Percentiles rank a stretch among this genome's conserved stretches.
Conservation (phyloP, 2,113 vertebrate species). For the Calonectris borealis region DNA sequence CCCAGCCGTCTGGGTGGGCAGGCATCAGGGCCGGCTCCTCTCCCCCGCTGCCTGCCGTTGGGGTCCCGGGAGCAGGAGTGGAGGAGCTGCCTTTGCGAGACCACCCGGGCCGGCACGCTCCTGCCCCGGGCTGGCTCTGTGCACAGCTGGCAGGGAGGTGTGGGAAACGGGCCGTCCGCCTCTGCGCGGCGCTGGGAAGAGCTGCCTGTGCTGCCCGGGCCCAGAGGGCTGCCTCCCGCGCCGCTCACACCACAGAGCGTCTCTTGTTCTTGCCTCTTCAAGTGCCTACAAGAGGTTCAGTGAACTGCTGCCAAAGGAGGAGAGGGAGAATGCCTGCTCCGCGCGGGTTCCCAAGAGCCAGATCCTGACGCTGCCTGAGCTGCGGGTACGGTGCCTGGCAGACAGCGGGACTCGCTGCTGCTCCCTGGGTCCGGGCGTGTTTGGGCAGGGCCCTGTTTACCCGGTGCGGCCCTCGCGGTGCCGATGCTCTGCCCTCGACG, state of each 20-base stretch:
- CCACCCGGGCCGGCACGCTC: neutral
- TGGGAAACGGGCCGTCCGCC: neutral
- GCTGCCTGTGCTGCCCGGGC: neutral
- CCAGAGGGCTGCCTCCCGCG: neutral
- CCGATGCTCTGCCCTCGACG: fast-evolving
- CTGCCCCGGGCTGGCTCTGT: neutral
- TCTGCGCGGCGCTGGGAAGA: neutral
- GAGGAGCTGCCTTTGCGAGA: neutral
- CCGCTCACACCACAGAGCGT: neutral
- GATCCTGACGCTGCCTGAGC: conserved; percentile 85
- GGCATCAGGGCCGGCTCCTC: neutral
- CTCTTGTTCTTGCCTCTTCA: conserved; percentile 19
- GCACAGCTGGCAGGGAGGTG: neutral
- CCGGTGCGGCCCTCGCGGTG: fast-evolving
- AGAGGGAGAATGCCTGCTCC: neutral
- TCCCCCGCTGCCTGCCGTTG: fast-evolving
- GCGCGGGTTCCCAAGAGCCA: conserved; percentile 72
- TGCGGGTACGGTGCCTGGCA: conserved; percentile 79
- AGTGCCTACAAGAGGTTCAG: conserved; percentile 91
- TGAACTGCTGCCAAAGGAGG: conserved; percentile 81
- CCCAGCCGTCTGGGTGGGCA: neutral
- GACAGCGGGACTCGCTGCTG: neutral
- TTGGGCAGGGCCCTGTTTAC: neutral
- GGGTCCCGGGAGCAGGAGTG: neutral
- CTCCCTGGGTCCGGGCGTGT: neutral